phyloP scores from a whole-genome alignment of 2,113 vertebrate genomes.

The Pholis gunnellus region DNA sequence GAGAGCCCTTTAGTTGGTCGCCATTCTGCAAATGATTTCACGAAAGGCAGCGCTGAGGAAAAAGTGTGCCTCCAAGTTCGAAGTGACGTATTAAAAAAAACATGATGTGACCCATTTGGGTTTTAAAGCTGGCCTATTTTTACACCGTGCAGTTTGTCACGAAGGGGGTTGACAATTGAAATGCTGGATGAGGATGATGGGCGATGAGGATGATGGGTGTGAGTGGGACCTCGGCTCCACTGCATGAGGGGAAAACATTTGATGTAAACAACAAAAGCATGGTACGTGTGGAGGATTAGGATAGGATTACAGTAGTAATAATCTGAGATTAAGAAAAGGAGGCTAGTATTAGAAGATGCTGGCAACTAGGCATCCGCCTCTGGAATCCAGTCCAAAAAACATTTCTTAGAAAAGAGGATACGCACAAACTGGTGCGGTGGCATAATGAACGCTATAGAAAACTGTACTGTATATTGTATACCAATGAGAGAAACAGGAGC shows the following conservation, averaged over 20 bases:
- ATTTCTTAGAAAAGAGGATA: constrained; percentile 22
- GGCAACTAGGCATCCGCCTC: constrained; percentile 29
- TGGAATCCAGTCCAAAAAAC: constrained; percentile 28
- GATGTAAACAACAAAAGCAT: constrained; percentile 78
- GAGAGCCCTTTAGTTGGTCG: constrained; percentile 60
- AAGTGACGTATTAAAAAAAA: constrained; percentile 26
- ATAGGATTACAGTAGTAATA: constrained; percentile 74
- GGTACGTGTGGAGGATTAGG: constrained; percentile 71
- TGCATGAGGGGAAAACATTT: constrained; percentile 55
- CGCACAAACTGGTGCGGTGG: constrained; percentile 2
- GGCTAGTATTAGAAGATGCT: constrained; percentile 60
- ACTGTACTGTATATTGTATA: constrained; percentile 5
- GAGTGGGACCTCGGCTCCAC: constrained; percentile 36
- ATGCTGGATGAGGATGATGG: constrained; percentile 28
- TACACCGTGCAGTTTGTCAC: constrained; percentile 31
- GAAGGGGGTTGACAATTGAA: constrained; percentile 43
- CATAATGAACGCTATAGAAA: constrained; percentile 5
- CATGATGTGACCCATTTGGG: constrained; percentile 25
- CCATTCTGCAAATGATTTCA: constrained; percentile 67
- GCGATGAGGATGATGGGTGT: constrained; percentile 19
- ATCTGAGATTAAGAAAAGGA: constrained; percentile 77
- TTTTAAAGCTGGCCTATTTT: constrained; percentile 57
- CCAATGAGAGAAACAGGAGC: constrained; percentile 9
- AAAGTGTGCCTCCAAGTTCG: constrained; percentile 50
- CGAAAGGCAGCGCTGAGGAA: constrained; percentile 37